A percentile compares a stretch with the other conserved stretches of the same genome.
phyloP scores from a whole-genome alignment of 2,888 invertebrate species.

The Oligia fasciuncula region DNA sequence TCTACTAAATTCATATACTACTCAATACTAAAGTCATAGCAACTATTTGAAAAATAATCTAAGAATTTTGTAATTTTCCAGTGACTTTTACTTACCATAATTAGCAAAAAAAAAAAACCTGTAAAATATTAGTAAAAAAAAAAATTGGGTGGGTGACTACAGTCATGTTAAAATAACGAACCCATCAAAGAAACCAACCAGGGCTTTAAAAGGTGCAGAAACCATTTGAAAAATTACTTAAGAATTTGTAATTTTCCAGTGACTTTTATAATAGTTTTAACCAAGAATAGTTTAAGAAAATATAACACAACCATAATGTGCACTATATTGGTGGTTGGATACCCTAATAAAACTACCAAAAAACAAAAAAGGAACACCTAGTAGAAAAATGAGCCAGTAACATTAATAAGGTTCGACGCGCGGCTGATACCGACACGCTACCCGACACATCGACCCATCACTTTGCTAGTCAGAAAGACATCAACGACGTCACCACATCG shows the following conservation, averaged over 20 bases:
- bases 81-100: no score
- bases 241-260: neutral
- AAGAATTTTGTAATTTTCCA: neutral
- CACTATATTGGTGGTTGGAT: no score
- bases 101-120: no score
- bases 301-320: neutral
- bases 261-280: neutral
- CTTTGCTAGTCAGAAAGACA: conserved; percentile 70
- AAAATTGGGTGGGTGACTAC: neutral
- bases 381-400: neutral
- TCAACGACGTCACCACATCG: conserved; percentile 69
- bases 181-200: neutral
- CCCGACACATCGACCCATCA: conserved; percentile 26
- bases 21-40: no score
- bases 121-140: no score
- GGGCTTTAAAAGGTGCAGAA: neutral
- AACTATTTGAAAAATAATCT: neutral
- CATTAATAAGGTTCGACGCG: neutral
- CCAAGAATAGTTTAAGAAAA: neutral
- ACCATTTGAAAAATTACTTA: neutral
- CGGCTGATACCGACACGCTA: neutral
- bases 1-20: no score
- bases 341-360: no score
- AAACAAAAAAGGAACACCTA: neutral
- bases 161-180: neutral